Evolutionary conservation across 2,888 invertebrate species (phyloP).

Genomic region (Epiblema foenella): DNA sequence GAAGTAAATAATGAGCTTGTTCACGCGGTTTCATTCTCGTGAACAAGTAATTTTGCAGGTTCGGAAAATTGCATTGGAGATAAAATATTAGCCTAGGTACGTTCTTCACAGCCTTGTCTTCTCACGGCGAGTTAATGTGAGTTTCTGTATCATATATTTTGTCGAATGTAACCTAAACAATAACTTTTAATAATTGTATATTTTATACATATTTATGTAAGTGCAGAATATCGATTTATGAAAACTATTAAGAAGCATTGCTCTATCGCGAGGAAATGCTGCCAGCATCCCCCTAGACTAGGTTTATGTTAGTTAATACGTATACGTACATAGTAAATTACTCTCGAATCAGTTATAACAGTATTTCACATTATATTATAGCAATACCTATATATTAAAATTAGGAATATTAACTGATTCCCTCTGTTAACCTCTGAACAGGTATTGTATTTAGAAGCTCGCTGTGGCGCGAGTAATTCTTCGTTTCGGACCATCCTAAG

Average conservation of each 20-base stretch:
- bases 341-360: too few species aligned
- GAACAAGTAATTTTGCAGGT: conserved; percentile 15
- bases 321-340: too few species aligned
- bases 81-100: conserved; percentile 15
- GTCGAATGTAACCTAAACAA: too few species aligned
- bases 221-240: neutral
- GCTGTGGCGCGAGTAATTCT: conserved; percentile 22
- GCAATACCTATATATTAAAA: neutral
- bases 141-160: neutral
- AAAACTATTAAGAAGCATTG: neutral
- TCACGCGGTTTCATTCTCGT: conserved; percentile 9
- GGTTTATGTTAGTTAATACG: too few species aligned
- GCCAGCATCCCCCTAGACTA: too few species aligned
- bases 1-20: conserved; percentile 16
- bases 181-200: too few species aligned
- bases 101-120: conserved; percentile 7
- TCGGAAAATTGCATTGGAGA: conserved; percentile 20
- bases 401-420: neutral
- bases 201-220: neutral
- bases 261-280: too few species aligned
- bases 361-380: neutral
- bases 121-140: neutral
- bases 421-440: neutral
- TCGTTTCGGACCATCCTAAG: conserved; percentile 28
- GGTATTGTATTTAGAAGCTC: conserved; percentile 5